A percentile compares a stretch with the other conserved stretches of the same genome.
Conservation (phyloP, 2,797 vertebrate genomes). For the Sebastes trivittatus region DNA sequence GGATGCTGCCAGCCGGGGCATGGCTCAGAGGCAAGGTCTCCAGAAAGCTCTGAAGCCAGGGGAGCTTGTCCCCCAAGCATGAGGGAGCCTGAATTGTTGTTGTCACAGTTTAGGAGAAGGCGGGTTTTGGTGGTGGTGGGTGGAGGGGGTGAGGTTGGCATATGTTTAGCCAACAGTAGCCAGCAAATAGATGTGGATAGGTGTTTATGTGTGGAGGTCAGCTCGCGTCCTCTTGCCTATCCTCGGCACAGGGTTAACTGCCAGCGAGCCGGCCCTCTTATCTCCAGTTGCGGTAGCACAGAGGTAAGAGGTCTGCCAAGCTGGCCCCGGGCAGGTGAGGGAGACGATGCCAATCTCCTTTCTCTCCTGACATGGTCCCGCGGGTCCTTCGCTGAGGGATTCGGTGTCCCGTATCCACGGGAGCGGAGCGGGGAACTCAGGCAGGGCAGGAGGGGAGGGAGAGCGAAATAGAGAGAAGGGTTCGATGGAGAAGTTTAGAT, state of each 20-base stretch:
- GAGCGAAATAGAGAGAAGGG: slow-evolving; percentile 32
- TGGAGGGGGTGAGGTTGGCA: slow-evolving; percentile 28
- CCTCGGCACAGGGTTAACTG: slow-evolving; percentile 39
- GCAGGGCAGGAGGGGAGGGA: slow-evolving; percentile 41
- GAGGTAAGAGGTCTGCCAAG: slow-evolving; percentile 69
- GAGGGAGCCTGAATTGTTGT: slow-evolving; percentile 57
- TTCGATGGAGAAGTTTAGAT: slow-evolving; percentile 51
- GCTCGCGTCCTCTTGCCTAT: slow-evolving; percentile 5
- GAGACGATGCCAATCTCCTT: slow-evolving; percentile 72
- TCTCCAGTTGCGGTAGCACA: slow-evolving; percentile 51
- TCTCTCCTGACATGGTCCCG: slow-evolving; percentile 77
- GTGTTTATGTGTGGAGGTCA: slow-evolving; percentile 32
- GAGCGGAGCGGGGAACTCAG: slow-evolving; percentile 73
- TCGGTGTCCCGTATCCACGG: slow-evolving; percentile 79
- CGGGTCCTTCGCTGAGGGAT: slow-evolving; percentile 73
- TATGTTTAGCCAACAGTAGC: slow-evolving; percentile 49
- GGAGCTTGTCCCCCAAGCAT: slow-evolving; percentile 53
- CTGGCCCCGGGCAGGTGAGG: slow-evolving; percentile 62
- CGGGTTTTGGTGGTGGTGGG: background rate
- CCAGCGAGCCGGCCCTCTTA: slow-evolving; percentile 41
- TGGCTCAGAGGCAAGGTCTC: slow-evolving; percentile 74
- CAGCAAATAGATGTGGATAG: slow-evolving; percentile 38
- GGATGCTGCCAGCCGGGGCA: slow-evolving; percentile 78
- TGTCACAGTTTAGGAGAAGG: slow-evolving; percentile 47
- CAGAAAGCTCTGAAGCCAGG: slow-evolving; percentile 63